Base-by-base conservation (phyloP, 2,113 vertebrate genomes). In the Hemichromis elongatus region DNA sequence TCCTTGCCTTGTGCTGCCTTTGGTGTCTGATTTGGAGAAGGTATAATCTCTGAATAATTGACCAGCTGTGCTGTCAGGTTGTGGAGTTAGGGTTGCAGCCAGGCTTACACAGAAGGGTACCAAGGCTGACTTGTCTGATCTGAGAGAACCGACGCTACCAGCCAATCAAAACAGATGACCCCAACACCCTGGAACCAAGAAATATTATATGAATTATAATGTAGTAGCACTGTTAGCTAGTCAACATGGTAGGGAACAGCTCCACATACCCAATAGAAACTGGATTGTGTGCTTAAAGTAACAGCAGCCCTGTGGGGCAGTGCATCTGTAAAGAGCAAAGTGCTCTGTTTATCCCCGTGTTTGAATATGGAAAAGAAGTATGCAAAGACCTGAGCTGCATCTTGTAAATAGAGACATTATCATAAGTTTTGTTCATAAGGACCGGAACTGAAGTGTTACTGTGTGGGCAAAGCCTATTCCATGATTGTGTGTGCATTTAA, bases 21-120 rank as follows among this genome's bases (percentile, higher is more conserved):
- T 86, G 88, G 73, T 87, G 78, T 91, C 90, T 91, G 89, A 92
- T 83, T 93, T 50, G 84, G 68, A 84, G 78, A 86, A 80, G 86
- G 84, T 83, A 26, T 88, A 81, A 86, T 87, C 90, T 83, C 87
- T 95, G 86, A 95, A 95, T 95, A 93, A 95, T 95, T 94, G 88
- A 94, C 86, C 82, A 81, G 85, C 88, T 87, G 91, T 86, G 90
- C 63, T 84, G 89, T 89, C 90, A 70, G 82, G 19, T 5, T 68
- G 84, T 59, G 50, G 55, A 80, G 83, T 92, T 81, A 70, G 79
- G 57, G 77, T 90, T 92, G 88, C 89, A 45, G 83, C 78, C 47
- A 8, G 26, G 47, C 63, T 66, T 28, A 89, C 47, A 54, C 86
- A 82, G 82, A 79, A 45, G 40, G 81, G 66, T 89, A 75, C 59